Evolutionary conservation across 1,140 invertebrate genomes (phyloP).

Genomic region (Bombyx mori): DNA sequence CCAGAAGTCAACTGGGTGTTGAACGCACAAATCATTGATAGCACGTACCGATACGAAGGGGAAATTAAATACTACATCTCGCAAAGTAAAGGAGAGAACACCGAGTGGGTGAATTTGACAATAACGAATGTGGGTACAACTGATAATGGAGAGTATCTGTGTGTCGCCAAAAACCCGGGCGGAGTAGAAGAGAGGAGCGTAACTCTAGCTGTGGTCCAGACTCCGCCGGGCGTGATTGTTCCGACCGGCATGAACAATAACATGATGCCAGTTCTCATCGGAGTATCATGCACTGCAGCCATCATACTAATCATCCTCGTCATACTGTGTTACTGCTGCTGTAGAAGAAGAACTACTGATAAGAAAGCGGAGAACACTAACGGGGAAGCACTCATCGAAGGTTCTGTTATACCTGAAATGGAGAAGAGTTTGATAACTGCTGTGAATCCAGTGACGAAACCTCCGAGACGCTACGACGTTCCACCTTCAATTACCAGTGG

Average conservation of each 20-base stretch:
- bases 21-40: slow-evolving; percentile 74
- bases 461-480: slow-evolving; percentile 79
- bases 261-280: slow-evolving; percentile 69
- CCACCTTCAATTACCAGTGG: slow-evolving; percentile 77
- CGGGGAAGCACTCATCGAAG: slow-evolving; percentile 74
- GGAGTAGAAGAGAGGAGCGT: slow-evolving; percentile 84
- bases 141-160: slow-evolving; percentile 91
- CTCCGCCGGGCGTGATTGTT: slow-evolving; percentile 53
- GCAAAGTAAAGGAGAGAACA: slow-evolving; percentile 43
- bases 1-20: slow-evolving; percentile 84
- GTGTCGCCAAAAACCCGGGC: slow-evolving; percentile 87
- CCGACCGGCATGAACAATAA: slow-evolving; percentile 59
- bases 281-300: slow-evolving; percentile 68
- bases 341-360: slow-evolving; percentile 69
- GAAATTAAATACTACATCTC: slow-evolving; percentile 49
- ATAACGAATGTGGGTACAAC: slow-evolving; percentile 78
- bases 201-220: slow-evolving; percentile 73
- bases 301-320: slow-evolving; percentile 75
- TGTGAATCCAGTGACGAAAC: slow-evolving; percentile 86
- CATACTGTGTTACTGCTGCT: slow-evolving; percentile 78
- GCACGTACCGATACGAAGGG: slow-evolving; percentile 71
- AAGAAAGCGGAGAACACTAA: slow-evolving; percentile 73
- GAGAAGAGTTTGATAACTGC: slow-evolving; percentile 85
- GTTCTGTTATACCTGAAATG: slow-evolving; percentile 77
- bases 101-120: slow-evolving; percentile 83